These are phyloP conservation scores for Fissipunctia ypsillon DNA, from an alignment of 2,888 invertebrate genomes.

Conservation along the genomic window DNA sequence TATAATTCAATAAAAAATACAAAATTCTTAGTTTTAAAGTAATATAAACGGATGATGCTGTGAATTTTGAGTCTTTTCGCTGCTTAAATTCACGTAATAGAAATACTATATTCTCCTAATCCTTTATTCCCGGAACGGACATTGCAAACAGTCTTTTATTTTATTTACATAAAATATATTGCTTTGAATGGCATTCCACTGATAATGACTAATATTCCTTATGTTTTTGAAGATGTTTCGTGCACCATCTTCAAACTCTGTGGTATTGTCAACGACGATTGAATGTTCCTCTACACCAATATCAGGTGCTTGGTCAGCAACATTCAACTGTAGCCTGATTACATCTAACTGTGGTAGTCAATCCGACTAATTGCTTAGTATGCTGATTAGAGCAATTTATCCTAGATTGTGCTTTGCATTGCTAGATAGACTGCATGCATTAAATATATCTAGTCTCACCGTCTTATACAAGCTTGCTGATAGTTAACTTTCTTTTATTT, in stretches of 20 bases:
- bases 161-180: neutral
- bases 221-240: neutral
- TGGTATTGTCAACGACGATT: neutral
- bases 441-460: neutral
- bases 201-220: neutral
- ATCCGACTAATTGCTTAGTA: constrained; percentile 21
- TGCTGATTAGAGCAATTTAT: constrained; percentile 31
- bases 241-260: neutral
- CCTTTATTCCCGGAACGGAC: constrained; percentile 38
- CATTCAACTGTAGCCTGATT: constrained; percentile 29
- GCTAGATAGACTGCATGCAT: neutral
- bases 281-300: constrained; percentile 1
- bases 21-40: constrained; percentile 14
- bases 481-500: neutral
- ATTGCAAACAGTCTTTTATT: constrained; percentile 30
- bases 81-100: constrained; percentile 35
- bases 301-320: constrained; percentile 12
- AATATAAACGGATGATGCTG: constrained; percentile 10
- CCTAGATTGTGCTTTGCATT: neutral
- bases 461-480: neutral
- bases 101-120: constrained; percentile 47
- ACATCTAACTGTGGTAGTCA: constrained; percentile 22
- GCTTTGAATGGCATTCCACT: neutral
- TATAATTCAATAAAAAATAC: neutral
- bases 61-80: constrained; percentile 16